Base-by-base conservation (phyloP, 2,888 invertebrate genomes). In the Thysanoteuthis rhombus region DNA sequence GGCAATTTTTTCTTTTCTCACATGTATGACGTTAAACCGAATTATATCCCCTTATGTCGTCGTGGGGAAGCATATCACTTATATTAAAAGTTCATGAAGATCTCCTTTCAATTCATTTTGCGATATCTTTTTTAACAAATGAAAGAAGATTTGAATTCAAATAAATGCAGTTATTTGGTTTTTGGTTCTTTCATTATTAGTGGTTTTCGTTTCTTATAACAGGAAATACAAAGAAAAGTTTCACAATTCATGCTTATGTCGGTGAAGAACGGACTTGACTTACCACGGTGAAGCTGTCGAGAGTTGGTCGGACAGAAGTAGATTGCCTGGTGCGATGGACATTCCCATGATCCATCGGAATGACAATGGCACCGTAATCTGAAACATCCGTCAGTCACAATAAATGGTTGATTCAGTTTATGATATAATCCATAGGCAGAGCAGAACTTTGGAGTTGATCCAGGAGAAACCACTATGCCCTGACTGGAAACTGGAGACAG, bases 301-400 rank as follows among this genome's bases (percentile, higher is more conserved):
- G 75, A 75, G 22, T 75, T 75, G 19, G 75, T 75, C n/a, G 75
- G 75, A 90, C 95, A 95, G 22, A 94, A 94, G 93, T 94, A 94
- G 6, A 94, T 93, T 1, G 94, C 94, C 12, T 94, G 94, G 19
- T 92, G 16, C 12, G 92, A 92, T 2, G 92, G 93, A 93, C 96
- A 96, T 58, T 94, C 94, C 95, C 95, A 96, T 0, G 95, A 93
- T 12, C 96, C 96, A 93, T 96, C 96, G 93, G 96, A 96, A 93
- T 94, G 94, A 92, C 96, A 96, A 38, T 94, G 93, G 58, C 93
- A 93, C 19, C 45, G n/a, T 32, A 47, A 93, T 28, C 36, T 22
- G 52, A 93, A 38, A 39, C 93, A 93, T 22, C 52, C 38, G 6
- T 39, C n/a, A n/a, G 32, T 32, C 4, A 93, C 42, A 5, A 39